These are phyloP conservation scores for Sinocyclocheilus anshuiensis DNA, from an alignment of 2,113 vertebrate genomes.

Conservation along the genomic window DNA sequence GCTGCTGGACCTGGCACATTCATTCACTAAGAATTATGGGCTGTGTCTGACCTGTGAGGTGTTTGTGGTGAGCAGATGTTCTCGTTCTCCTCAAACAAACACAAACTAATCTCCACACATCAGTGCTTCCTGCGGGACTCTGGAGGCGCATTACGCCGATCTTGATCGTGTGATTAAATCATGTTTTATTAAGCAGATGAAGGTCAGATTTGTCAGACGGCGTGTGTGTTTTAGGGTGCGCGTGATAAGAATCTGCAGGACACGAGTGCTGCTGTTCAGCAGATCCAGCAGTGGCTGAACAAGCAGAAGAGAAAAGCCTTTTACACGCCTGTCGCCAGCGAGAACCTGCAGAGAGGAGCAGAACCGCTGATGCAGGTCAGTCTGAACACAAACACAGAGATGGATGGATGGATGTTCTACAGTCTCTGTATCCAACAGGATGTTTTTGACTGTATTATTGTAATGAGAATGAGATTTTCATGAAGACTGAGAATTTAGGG, in stretches of 20 bases:
- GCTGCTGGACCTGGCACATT: constrained; percentile 88
- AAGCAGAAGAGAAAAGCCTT: constrained; percentile 93
- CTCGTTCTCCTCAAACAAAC: neutral
- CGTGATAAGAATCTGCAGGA: constrained; percentile 83
- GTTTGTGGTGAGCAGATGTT: constrained; percentile 80
- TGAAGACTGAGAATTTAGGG: no score
- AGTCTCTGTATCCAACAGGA: no score
- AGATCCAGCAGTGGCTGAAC: constrained; percentile 88
- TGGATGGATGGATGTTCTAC: no score
- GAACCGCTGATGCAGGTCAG: no score
- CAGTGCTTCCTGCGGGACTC: neutral
- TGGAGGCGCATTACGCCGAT: no score
- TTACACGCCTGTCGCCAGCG: constrained; percentile 84
- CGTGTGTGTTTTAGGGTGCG: constrained; percentile 77
- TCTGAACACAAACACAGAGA: no score
- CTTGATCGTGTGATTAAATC: neutral
- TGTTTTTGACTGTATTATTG: no score
- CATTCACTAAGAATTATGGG: constrained; percentile 89
- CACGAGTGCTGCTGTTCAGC: constrained; percentile 82
- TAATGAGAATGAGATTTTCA: no score
- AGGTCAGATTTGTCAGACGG: no score
- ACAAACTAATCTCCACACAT: neutral
- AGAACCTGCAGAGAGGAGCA: constrained; percentile 85
- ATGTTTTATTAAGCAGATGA: neutral
- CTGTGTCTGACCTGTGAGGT: constrained; percentile 91